Base-by-base conservation (phyloP, 2,888 invertebrate species). In the Acleris laterana region DNA sequence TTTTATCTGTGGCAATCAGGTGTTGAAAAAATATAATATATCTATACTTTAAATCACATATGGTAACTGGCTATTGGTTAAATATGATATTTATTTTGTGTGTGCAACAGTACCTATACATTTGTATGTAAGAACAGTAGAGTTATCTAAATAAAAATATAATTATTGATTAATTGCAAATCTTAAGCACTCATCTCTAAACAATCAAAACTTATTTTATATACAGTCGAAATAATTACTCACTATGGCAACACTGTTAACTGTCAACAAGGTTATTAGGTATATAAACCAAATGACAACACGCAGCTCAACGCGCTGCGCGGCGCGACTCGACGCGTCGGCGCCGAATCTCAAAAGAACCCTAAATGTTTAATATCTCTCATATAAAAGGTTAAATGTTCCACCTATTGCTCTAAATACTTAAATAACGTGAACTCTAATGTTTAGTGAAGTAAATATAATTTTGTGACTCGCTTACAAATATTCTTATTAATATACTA, bases 181-280 rank as follows among this genome's bases (percentile, higher is more conserved):
- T 82, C 17, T 63, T 83, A 85, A 89, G 84, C 89, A 92, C 89
- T 88, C 84, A 81, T 74, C 71, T 75, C 85, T 87, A 89, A 88
- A 86, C 83, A 84, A 87, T 84, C 81, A 87, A 87, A 89, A 87
- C 87, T 87, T 88, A 86, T 79, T 38, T 77, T 89, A 90, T 90
- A 85, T 92, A 92, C 92, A 92, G 85, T 90, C 89, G 79, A 88
- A 89, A 83, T 87, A 82, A 85, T 89, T 89, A 89, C 84, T 87
- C 80, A 91, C 90, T 92, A 93, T 90, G 90, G 91, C 92, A 91
- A 93, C 91, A 90, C 87, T 85, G 86, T 87, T 84, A 90, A 89
- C 86, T 87, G 87, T 88, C 89, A 92, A 92, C 92, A 88, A 89
- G 85, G 83, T 86, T 85, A 85, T 79, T 75, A 75, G 72, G 73